Base-by-base conservation (phyloP, 2,797 vertebrate genomes). In the Chaunax sp. region DNA sequence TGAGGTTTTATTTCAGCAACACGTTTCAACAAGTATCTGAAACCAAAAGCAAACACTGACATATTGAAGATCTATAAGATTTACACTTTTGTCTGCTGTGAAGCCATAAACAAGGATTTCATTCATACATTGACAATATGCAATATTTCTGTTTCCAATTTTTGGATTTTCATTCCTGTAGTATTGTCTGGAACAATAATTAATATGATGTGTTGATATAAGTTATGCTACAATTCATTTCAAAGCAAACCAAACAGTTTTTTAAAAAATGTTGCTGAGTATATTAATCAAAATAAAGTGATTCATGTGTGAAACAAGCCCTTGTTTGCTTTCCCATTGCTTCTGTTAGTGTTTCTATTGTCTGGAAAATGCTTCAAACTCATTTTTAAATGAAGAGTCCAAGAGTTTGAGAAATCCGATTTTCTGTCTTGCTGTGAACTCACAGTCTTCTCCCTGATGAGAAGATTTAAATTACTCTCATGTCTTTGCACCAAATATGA, bases 241-340 rank as follows among this genome's bases (percentile, higher is more conserved):
- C 26, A 70, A 63, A 68, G 44, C 18, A 72, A 84, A 65, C 19
- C 23, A 78, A 50, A 65, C 43, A 25, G 43, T 75, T 87, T 80
- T 74, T 61, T 40, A 15, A 15, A 69, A 86, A 67, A 41, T 11
- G 11, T 41, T 23, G 55, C 45, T 80, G 69, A 59, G 61, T 63
- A 73, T 65, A 40, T 69, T 66, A 75, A 69, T 15, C 64, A 65
- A 78, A 89, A 87, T 90, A 90, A 91, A 91, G 85, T 77, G 66
- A 80, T 86, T 86, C 12, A 60, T 12, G 52, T 89, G 77, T 78
- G 73, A 72, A 82, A 78, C 22, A 69, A 75, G 47, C 14, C 23
- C 9, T 57, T 69, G 20, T 70, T 74, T 78, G 69, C 19, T 77
- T 57, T 59, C 18, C 15, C 5, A 8, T 11, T 65, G 47, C 41